These are phyloP conservation scores for Pristionchus mayeri DNA, from an alignment of 2,888 invertebrate species.

Conservation along the genomic window DNA sequence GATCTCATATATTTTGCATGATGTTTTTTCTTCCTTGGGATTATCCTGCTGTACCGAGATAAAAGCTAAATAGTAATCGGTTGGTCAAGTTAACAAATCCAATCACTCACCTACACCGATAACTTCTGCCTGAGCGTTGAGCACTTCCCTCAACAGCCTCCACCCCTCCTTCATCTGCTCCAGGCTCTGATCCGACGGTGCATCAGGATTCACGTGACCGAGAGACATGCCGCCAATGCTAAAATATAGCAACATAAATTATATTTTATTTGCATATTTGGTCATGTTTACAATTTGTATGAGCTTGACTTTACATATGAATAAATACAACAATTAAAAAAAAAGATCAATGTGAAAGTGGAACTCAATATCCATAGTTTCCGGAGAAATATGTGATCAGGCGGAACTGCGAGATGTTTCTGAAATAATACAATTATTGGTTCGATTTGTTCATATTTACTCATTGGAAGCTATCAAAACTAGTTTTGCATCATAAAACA, in stretches of 20 bases:
- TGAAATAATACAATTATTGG: neutral
- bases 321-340: neutral
- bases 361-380: neutral
- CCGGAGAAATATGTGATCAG: constrained; percentile 39
- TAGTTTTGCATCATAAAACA: neutral
- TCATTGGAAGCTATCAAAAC: too few relatives aligned
- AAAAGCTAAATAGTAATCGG: too few relatives aligned
- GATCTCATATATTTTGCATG: too few relatives aligned
- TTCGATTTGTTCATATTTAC: too few relatives aligned
- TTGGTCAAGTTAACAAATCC: too few relatives aligned
- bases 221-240: constrained; percentile 64
- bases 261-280: neutral
- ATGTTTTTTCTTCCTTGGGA: too few relatives aligned
- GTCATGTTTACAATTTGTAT: neutral
- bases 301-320: neutral
- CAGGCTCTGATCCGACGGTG: constrained; percentile 50
- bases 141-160: constrained; percentile 48
- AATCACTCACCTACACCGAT: neutral
- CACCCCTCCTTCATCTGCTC: constrained; percentile 56
- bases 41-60: too few relatives aligned
- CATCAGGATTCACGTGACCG: constrained; percentile 60
- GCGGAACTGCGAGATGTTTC: constrained; percentile 69
- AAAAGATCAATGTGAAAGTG: too few relatives aligned
- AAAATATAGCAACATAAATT: neutral
- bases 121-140: neutral